Conservation (phyloP, 1,140 invertebrate genomes). For the Brachionus rubens region DNA sequence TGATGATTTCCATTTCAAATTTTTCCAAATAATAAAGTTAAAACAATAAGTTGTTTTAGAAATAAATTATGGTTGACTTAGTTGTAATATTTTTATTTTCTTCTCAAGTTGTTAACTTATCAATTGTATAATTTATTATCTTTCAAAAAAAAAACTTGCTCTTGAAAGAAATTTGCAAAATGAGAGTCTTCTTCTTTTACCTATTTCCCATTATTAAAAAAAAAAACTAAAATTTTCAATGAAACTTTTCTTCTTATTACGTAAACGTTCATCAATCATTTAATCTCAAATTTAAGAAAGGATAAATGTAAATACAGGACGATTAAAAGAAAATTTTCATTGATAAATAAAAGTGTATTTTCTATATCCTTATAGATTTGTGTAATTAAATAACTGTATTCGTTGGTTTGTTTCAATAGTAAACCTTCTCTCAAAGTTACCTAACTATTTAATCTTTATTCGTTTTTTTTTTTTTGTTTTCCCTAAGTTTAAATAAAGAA, state of each 20-base stretch:
- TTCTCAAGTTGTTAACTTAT: conserved; percentile 30
- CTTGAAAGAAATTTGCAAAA: background rate
- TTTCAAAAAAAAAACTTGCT: conserved; percentile 17
- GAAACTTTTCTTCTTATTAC: conserved; percentile 23
- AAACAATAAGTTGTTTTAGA: background rate
- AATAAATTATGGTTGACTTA: conserved; percentile 37
- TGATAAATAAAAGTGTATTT: conserved; percentile 40
- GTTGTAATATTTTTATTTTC: background rate
- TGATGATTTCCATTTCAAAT: conserved; percentile 16
- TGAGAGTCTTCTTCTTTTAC: background rate
- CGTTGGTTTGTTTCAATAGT: no score
- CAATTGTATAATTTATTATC: conserved; percentile 44
- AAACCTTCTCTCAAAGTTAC: background rate
- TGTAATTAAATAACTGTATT: conserved; percentile 26
- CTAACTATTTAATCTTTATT: conserved; percentile 44
- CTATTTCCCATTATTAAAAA: background rate
- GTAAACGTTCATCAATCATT: conserved; percentile 1
- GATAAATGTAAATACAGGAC: conserved; percentile 38
- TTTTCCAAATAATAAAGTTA: conserved; percentile 19
- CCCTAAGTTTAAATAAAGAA: background rate
- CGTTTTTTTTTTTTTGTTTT: conserved; percentile 3
- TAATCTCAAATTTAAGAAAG: conserved; percentile 19
- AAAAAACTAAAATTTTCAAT: conserved; percentile 6
- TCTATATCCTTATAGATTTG: conserved; percentile 6
- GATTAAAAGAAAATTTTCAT: no score